phyloP scores from a whole-genome alignment of 2,113 vertebrate genomes.

The Microtus pennsylvanicus region DNA sequence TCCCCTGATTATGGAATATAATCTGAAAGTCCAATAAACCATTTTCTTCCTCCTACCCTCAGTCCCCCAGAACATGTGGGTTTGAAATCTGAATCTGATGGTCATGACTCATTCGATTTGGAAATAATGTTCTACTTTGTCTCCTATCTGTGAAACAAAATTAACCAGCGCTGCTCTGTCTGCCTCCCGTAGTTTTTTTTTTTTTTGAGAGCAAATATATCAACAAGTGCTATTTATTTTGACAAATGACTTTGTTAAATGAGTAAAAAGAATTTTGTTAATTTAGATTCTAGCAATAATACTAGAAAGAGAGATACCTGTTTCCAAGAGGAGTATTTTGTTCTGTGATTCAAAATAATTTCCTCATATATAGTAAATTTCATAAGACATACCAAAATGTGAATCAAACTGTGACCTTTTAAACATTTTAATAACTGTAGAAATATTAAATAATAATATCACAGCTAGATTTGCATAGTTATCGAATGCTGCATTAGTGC shows the following conservation, averaged over 20 bases:
- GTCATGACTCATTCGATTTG: not conserved
- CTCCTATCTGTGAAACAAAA: not conserved
- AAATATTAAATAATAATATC: not conserved
- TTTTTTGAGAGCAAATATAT: not conserved
- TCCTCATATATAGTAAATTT: not conserved
- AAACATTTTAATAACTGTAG: not conserved
- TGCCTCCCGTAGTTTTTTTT: not conserved
- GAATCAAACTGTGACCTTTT: not conserved
- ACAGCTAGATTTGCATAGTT: not conserved
- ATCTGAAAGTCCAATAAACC: not conserved
- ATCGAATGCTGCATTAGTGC: not conserved
- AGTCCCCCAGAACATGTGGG: not conserved
- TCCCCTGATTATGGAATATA: no score
- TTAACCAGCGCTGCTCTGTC: not conserved
- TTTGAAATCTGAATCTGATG: slow-evolving; percentile 4
- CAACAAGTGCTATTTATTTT: not conserved
- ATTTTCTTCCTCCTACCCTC: not conserved
- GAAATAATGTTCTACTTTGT: slow-evolving; percentile 5
- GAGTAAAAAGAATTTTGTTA: not conserved
- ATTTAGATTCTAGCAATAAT: not conserved
- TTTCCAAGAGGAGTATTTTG: slow-evolving; percentile 19
- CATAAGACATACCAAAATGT: slow-evolving; percentile 7
- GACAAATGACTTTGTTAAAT: not conserved
- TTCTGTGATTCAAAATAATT: slow-evolving; percentile 27
- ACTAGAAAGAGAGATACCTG: not conserved